Conservation (phyloP, 2,888 invertebrate genomes). For the Leptodirus hochenwartii region DNA sequence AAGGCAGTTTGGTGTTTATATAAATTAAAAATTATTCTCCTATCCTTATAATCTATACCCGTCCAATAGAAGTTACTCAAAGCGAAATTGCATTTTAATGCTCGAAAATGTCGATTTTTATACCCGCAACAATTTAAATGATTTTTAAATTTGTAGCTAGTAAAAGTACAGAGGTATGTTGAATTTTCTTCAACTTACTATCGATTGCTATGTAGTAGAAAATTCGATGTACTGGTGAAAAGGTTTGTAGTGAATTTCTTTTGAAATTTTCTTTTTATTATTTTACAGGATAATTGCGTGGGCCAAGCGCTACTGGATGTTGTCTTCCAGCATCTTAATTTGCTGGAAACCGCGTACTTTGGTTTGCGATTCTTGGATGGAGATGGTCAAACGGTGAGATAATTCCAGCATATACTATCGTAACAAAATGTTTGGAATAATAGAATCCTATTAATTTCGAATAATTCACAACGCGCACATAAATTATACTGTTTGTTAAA, state of each 20-base stretch:
- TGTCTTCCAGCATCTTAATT: constrained; percentile 81
- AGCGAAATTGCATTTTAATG: no score
- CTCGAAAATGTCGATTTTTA: no score
- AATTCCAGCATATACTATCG: constrained; percentile 11
- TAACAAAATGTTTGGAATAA: background rate
- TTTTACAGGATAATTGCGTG: constrained; percentile 67
- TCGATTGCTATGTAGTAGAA: no score
- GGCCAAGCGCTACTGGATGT: constrained; percentile 85
- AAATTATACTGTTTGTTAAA: constrained; percentile 16
- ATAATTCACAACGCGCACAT: background rate
- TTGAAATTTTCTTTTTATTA: constrained; percentile 14
- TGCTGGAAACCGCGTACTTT: constrained; percentile 91
- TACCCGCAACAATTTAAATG: no score
- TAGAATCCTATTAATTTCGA: constrained; percentile 5
- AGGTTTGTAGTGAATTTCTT: background rate
- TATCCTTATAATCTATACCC: no score
- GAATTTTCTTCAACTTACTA: no score
- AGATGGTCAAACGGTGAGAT: constrained; percentile 84
- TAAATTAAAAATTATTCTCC: no score
- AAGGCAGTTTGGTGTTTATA: no score
- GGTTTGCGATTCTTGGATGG: constrained; percentile 84
- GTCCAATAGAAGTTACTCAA: no score
- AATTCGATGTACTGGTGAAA: background rate
- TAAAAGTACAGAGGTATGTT: no score
- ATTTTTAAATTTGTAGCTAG: no score